phyloP scores from a whole-genome alignment of 2,888 invertebrate genomes.

The Lobophora halterata region DNA sequence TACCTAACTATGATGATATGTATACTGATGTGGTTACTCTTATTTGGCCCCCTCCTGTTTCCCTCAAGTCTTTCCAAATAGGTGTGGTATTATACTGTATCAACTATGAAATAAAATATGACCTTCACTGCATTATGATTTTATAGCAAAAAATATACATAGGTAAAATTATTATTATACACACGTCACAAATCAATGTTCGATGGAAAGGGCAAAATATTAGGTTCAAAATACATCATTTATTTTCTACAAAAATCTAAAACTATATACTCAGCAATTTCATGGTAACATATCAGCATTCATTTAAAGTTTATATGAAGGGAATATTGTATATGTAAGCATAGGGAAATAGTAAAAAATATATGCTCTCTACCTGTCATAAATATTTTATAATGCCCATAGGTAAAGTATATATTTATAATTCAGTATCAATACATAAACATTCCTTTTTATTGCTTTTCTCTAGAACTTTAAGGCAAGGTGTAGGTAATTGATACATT shows the following conservation, averaged over 20 bases:
- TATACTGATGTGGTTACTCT: no score
- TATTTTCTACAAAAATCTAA: constrained; percentile 34
- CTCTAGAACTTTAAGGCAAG: constrained; percentile 37
- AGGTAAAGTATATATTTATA: no score
- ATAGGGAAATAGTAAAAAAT: constrained; percentile 9
- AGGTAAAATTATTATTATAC: constrained; percentile 68
- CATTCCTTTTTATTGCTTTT: no score
- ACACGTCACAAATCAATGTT: constrained; percentile 69
- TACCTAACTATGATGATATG: no score
- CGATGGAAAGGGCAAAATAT: constrained; percentile 48
- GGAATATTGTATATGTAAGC: constrained; percentile 18
- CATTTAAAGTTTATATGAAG: constrained; percentile 16
- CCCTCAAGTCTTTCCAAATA: no score
- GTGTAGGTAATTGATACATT: constrained; percentile 60
- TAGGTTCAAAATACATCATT: constrained; percentile 38
- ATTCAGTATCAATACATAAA: no score
- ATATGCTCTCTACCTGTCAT: constrained; percentile 5
- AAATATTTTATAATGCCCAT: constrained; percentile 12
- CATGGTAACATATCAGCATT: constrained; percentile 20
- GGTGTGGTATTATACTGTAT: no score
- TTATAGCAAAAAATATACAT: constrained; percentile 80
- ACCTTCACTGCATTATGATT: constrained; percentile 74
- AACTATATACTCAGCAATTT: constrained; percentile 25
- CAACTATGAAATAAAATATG: constrained; percentile 68
- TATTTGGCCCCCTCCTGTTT: no score